phyloP scores from a whole-genome alignment of 92 coral and sea anemone species.

The Blastomussa wellsi region DNA sequence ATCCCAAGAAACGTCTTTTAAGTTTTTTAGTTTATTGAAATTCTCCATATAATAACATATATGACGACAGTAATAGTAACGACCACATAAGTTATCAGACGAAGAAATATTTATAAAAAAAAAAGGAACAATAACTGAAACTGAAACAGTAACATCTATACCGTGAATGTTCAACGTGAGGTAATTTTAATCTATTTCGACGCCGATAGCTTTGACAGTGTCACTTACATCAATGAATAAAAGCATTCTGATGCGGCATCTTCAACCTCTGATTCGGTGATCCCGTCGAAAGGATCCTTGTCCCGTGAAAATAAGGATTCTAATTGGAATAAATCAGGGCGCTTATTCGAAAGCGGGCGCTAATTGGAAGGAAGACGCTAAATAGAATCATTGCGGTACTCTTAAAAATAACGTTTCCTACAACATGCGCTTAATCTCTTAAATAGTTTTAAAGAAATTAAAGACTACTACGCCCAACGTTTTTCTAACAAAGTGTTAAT shows the following conservation, averaged over 20 bases:
- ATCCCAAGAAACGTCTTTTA: too few relatives aligned
- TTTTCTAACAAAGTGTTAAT: too few relatives aligned
- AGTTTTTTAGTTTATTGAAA: too few relatives aligned
- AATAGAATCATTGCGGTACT: neutral
- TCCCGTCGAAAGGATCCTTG: neutral
- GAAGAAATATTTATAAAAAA: too few relatives aligned
- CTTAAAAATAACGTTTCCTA: too few relatives aligned
- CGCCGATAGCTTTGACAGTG: slow-evolving; percentile 18
- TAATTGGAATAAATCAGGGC: too few relatives aligned
- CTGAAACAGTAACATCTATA: neutral
- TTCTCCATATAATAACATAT: too few relatives aligned
- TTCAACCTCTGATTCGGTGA: neutral
- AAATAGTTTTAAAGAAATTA: too few relatives aligned
- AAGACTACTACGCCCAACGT: too few relatives aligned
- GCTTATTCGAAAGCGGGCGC: neutral
- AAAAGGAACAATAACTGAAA: neutral
- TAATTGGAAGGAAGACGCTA: neutral
- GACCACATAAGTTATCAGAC: too few relatives aligned
- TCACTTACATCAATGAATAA: slow-evolving; percentile 2
- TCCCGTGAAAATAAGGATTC: neutral
- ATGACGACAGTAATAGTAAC: too few relatives aligned
- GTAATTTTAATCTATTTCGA: slow-evolving; percentile 26
- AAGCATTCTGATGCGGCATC: neutral
- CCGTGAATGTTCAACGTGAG: neutral
- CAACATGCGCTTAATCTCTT: too few relatives aligned